Conservation (phyloP, 2,888 invertebrate species). For the Isotomurus palustris region DNA sequence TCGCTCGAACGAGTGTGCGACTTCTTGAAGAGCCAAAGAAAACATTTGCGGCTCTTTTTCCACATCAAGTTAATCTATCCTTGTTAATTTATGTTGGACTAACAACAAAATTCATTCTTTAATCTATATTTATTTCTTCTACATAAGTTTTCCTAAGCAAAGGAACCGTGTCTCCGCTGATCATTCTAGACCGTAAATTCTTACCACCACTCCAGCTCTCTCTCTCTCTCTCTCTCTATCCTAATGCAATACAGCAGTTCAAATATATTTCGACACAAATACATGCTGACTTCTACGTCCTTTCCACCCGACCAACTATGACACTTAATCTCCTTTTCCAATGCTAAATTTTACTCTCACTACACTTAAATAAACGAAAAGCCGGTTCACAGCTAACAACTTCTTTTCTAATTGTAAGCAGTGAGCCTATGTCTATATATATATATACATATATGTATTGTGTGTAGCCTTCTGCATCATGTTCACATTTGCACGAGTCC, state of each 20-base stretch:
- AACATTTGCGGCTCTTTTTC: slow-evolving; percentile 47
- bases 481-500: too few species aligned
- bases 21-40: slow-evolving; percentile 46
- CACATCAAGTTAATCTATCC: slow-evolving; percentile 47
- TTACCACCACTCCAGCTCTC: neutral
- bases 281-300: too few species aligned
- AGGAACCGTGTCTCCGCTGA: slow-evolving; percentile 47
- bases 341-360: too few species aligned
- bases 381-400: too few species aligned
- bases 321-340: too few species aligned
- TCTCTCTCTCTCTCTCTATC: neutral
- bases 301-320: slow-evolving; percentile 2
- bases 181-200: slow-evolving; percentile 46
- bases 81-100: slow-evolving; percentile 47
- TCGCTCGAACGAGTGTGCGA: slow-evolving; percentile 46
- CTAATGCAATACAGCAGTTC: too few species aligned
- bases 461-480: too few species aligned
- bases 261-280: slow-evolving; percentile 13
- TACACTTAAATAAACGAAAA: too few species aligned
- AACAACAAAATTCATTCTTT: slow-evolving; percentile 46
- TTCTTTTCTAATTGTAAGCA: too few species aligned
- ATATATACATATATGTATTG: too few species aligned
- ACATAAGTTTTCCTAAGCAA: slow-evolving; percentile 43
- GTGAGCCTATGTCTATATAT: too few species aligned
- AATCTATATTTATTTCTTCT: slow-evolving; percentile 47